phyloP scores from a whole-genome alignment of 2,888 invertebrate genomes.

The Athetis lepigone region DNA sequence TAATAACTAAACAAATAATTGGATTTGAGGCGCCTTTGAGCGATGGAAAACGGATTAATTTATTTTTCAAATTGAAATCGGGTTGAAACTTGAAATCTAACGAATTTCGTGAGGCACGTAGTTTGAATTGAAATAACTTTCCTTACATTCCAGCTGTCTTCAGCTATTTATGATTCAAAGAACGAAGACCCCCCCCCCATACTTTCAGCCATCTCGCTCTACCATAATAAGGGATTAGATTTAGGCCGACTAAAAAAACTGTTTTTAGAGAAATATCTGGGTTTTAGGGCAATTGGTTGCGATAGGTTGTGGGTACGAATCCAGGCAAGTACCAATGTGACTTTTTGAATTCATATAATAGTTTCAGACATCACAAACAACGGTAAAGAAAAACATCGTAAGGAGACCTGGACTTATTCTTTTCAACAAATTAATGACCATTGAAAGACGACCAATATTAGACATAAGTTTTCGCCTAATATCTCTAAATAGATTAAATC shows the following conservation, averaged over 20 bases:
- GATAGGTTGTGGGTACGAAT: too few species aligned
- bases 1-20: conserved; percentile 56
- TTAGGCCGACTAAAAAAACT: conserved; percentile 16
- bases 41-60: conserved; percentile 61
- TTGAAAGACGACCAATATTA: too few species aligned
- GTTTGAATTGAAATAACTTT: conserved; percentile 63
- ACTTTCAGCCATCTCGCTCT: too few species aligned
- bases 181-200: conserved; percentile 19
- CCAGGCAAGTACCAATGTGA: too few species aligned
- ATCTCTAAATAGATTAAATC: too few species aligned
- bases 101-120: conserved; percentile 52
- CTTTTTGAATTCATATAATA: too few species aligned
- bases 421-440: too few species aligned
- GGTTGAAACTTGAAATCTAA: conserved; percentile 46
- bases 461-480: too few species aligned
- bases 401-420: too few species aligned
- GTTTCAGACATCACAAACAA: too few species aligned
- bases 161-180: conserved; percentile 55
- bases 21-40: conserved; percentile 51
- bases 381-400: too few species aligned
- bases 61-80: conserved; percentile 66
- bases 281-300: too few species aligned
- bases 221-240: not conserved
- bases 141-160: conserved; percentile 26
- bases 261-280: conserved; percentile 6